Conservation (phyloP, 92 coral and sea anemone genomes). For the Desmophyllum pertusum region DNA sequence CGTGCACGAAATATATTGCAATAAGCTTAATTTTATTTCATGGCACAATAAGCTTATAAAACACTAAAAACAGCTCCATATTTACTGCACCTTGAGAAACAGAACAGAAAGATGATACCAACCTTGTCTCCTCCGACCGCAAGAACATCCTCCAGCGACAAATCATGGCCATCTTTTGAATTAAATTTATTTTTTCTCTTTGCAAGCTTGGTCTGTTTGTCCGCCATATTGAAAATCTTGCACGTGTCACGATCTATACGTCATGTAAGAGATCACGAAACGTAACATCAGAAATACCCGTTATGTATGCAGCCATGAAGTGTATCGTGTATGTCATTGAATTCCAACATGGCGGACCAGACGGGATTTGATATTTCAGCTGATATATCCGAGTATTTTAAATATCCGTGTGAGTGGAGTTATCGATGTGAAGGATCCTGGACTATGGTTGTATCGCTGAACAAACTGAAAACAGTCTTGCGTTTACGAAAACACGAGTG, state of each 20-base stretch:
- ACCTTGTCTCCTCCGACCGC: conserved; percentile 97
- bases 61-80: neutral
- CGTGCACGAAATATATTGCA: no score
- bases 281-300: neutral
- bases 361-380: neutral
- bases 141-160: conserved; percentile 80
- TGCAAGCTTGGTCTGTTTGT: conserved; percentile 56
- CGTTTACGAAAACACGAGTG: conserved; percentile 71
- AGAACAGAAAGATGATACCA: neutral
- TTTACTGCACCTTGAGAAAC: neutral
- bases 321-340: neutral
- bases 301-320: neutral
- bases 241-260: conserved; percentile 56
- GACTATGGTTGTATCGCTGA: conserved; percentile 78
- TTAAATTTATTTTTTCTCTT: conserved; percentile 69
- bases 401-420: conserved; percentile 65
- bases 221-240: conserved; percentile 87
- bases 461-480: conserved; percentile 61
- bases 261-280: conserved; percentile 9
- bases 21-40: no score
- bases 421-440: conserved; percentile 96
- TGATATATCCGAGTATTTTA: conserved; percentile 28
- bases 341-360: conserved; percentile 26
- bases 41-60: no score
- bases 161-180: conserved; percentile 41